These are phyloP conservation scores for Hylomyscus alleni DNA, from an alignment of 2,797 vertebrate species.

Conservation along the genomic window DNA sequence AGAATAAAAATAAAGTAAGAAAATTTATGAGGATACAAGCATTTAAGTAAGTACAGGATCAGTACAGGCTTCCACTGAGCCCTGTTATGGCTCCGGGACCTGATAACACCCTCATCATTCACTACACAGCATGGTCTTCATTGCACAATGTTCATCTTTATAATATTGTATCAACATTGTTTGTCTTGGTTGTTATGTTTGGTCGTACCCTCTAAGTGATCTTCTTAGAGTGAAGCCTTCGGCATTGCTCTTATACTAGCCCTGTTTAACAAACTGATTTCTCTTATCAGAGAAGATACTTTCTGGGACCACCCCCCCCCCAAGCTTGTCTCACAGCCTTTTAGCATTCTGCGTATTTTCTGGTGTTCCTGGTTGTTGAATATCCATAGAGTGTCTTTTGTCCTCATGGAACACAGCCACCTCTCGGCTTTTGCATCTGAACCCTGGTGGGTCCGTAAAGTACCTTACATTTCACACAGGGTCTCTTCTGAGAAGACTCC, in stretches of 20 bases:
- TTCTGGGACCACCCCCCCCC: rapidly evolving
- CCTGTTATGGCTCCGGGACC: rapidly evolving
- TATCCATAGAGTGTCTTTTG: not conserved
- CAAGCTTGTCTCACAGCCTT: not conserved
- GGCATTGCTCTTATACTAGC: not conserved
- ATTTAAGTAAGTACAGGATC: not conserved
- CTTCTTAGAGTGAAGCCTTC: rapidly evolving
- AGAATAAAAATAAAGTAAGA: not conserved
- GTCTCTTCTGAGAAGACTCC: not conserved
- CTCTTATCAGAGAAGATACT: not conserved
- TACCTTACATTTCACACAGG: not conserved
- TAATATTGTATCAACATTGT: not conserved
- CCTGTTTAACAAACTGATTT: not conserved
- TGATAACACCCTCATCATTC: not conserved
- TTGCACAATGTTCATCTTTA: not conserved
- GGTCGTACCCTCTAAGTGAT: not conserved
- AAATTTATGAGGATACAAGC: not conserved
- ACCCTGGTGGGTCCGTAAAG: not conserved
- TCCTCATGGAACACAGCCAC: not conserved
- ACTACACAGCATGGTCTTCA: not conserved
- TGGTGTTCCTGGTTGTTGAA: not conserved
- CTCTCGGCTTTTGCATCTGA: not conserved
- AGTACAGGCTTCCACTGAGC: not conserved
- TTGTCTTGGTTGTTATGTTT: not conserved
- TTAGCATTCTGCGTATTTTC: not conserved